Evolutionary conservation across 2,797 vertebrate species (phyloP), one percentile per base, ranked within the genome.

Genomic region (Thaleichthys pacificus): DNA sequence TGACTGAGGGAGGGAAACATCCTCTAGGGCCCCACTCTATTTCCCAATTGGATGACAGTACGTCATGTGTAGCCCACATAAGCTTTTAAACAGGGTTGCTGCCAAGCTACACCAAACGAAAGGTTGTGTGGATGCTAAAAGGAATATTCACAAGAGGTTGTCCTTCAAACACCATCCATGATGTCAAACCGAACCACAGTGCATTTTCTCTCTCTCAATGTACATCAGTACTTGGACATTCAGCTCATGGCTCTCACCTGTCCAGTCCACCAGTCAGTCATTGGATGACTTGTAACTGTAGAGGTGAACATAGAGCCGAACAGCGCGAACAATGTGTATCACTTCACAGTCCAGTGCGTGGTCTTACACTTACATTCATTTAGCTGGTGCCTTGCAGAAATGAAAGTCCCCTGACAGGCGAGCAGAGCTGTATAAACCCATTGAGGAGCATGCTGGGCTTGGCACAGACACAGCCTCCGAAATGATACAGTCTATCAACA

Each of bases 41-140:
- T 80, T 82, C 58, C 54, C 66, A 64, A 60, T 81, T 74, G 70
- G 49, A 71, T 74, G 30, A 75, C 61, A 71, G 76, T 14, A 63
- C 38, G 17, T 67, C 47, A 24, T 64, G 58, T 77, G 64, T 74
- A 54, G 28, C 56, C 63, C 51, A 35, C 32, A 35, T 8, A 61
- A 79, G 66, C 76, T 60, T 72, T 68, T 71, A 60, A 35, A 57
- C 51, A 76, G 70, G 54, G 74, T 35, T 6, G 32, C 32, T 35
- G 32, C 5, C 32, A 35, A 35, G 32, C 32, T 5, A 5, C 3
- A 6, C 5, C 6, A 35, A 35, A 35, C 32, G 1, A 35, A 35
- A 35, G 32, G 32, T 7, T 35, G 32, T 35, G 32, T 35, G 32
- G 32, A 5, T 35, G 4, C 32, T 24, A 1, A 7, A 35, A 35